Percentiles rank a stretch among this genome's conserved stretches.
These are phyloP conservation scores for Philaethria dido DNA, from an alignment of 2,888 invertebrate species.

Conservation along the genomic window DNA sequence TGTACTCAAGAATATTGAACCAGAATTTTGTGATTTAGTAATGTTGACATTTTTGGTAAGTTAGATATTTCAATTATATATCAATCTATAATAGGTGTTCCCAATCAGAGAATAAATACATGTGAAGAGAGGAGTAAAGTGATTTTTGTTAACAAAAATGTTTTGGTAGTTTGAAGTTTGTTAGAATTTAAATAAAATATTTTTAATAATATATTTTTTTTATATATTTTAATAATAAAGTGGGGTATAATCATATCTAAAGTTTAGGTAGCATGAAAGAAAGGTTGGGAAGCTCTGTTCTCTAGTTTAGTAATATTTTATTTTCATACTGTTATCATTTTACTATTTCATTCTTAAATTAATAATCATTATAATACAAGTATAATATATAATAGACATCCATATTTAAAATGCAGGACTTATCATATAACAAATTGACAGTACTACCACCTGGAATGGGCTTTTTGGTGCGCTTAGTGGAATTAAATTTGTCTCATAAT, in stretches of 20 bases:
- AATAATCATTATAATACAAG: not conserved
- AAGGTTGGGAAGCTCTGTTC: no score
- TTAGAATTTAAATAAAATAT: no score
- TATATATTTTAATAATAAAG: no score
- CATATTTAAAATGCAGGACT: constrained; percentile 82
- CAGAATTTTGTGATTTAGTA: constrained; percentile 90
- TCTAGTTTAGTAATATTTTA: no score
- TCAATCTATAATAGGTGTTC: not conserved
- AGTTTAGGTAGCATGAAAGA: no score
- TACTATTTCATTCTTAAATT: not conserved
- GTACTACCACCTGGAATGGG: constrained; percentile 91
- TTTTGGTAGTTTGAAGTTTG: no score
- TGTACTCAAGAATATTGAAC: constrained; percentile 85
- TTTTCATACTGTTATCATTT: no score
- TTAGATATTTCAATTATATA: not conserved
- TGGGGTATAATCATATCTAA: no score
- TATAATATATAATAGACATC: not conserved
- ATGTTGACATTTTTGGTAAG: constrained; percentile 85
- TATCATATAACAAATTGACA: constrained; percentile 90
- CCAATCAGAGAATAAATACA: no score
- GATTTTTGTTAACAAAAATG: no score
- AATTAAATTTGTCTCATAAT: constrained; percentile 90
- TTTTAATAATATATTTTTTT: not conserved
- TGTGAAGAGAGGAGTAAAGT: no score
- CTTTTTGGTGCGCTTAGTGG: constrained; percentile 90